Base-by-base conservation (phyloP, 2,113 vertebrate genomes). In the Gymnorhina tibicen region DNA sequence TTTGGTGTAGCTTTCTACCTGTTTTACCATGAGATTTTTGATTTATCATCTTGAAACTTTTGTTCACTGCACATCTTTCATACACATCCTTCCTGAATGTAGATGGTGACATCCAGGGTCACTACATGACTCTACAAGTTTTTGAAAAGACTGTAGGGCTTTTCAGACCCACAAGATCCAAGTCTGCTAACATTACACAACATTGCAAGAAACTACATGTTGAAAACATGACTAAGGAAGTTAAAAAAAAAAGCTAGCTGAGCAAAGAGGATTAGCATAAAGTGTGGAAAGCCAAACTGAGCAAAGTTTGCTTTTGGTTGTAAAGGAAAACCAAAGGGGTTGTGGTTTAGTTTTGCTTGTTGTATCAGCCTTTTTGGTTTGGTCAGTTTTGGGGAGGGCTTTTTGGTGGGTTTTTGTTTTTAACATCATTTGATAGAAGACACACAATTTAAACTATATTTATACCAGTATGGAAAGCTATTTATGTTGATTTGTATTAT, bases 401-500 rank as follows among this genome's bases (percentile, higher is more conserved):
- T 77, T 33, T 13, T 20, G 27, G 18, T 1, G 1, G 26, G 8
- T 7, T 68, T 47, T 62, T 53, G 10, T 6, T 75, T 69, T 63
- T 28, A 62, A 16, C 28, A 63, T 35, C 2, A 32, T 33, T 66
- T 41, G 47, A 76, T 7, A 87, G 28, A 77, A 4, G 16, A 68
- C 39, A 70, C 1, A 39, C 4, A 9, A 49, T 52, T 39, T 16
- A 52, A 46, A 32, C 70, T 26, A 35, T 3, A 33, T 7, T 41
- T 18, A 33, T 9, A 63, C 4, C 10, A 28, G 7, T n/a, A 74
- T 6, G 6, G 26, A 87, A 82, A 85, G 7, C 18, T 60, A 37
- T 39, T 27, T 12, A 62, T 3, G 3, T 50, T 33, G 58, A 21
- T 27, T 67, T 0, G 0, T 32, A 74, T 42, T 37, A n/a, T 11